Conservation (phyloP, 2,113 vertebrate genomes). For the Xenotilapia caudafasciata region DNA sequence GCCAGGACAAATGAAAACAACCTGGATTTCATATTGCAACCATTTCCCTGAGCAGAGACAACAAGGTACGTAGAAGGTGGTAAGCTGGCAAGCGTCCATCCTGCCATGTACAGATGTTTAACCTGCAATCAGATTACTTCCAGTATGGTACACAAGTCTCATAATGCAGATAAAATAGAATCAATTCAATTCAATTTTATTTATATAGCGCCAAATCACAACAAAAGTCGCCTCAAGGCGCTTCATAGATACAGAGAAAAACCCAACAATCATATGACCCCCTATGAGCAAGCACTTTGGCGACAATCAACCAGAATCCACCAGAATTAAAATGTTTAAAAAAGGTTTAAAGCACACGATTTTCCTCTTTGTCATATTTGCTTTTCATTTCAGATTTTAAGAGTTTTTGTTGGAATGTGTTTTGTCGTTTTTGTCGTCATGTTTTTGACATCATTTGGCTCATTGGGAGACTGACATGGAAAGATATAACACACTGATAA, state of each 20-base stretch:
- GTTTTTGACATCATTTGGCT: not conserved
- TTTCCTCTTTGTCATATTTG: not conserved
- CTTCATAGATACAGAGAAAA: too few species aligned
- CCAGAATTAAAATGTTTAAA: not conserved
- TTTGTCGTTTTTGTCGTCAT: not conserved
- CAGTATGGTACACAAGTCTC: not conserved
- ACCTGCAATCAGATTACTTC: not conserved
- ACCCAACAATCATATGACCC: too few species aligned
- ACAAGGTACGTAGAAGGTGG: slow-evolving; percentile 3
- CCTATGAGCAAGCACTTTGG: too few species aligned
- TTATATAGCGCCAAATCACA: too few species aligned
- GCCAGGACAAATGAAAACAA: slow-evolving; percentile 60
- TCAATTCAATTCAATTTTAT: too few species aligned
- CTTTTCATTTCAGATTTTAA: not conserved
- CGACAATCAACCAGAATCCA: not conserved
- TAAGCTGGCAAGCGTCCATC: not conserved
- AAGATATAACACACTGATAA: not conserved
- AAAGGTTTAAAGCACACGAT: not conserved
- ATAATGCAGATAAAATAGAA: not conserved
- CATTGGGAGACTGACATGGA: not conserved
- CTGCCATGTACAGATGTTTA: slow-evolving; percentile 21
- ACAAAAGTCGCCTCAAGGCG: too few species aligned
- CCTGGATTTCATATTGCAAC: slow-evolving; percentile 45
- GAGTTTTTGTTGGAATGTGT: not conserved
- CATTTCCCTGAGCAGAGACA: slow-evolving; percentile 40